Evolutionary conservation across 1,140 invertebrate species (phyloP), one percentile per base, ranked within the genome.

Genomic region (Conopomorpha cramerella): DNA sequence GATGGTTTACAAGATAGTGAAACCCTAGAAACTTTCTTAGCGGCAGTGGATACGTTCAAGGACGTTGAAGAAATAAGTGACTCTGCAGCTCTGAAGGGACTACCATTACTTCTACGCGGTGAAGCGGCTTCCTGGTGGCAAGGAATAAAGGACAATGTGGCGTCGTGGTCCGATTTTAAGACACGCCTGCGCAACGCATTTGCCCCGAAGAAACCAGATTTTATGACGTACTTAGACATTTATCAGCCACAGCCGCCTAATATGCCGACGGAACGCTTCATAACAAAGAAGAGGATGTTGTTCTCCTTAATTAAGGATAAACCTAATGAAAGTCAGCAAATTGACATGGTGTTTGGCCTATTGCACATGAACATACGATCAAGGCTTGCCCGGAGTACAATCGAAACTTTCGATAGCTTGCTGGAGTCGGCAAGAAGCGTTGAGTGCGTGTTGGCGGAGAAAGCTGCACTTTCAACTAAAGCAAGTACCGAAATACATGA

Each of bases 81-180:
- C 29, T 8, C 7, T 6, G 13, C 6, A 6, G 29, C 29, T 13
- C 6, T 30, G 8, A 13, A 7, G 29, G 13, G 7, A 8, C 8
- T 30, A 6, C 29, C 29, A 6, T 13, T 30, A 6, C 8, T 30
- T 12, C 13, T 30, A 12, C 8, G 13, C 6, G 29, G 13, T 30
- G 29, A 30, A 30, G 29, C 29, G 4, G 29, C 29, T 6, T 8
- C 13, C 8, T 30, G 29, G 29, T 30, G 29, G 29, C 29, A 30
- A 30, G 29, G 29, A 8, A 12, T 30, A 13, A 30, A 30, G 12
- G 13, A 30, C 7, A 13, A 7, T 10, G 12, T 13, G 6, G 13
- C 29, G 4, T 8, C 29, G 7, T 30, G 29, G n/a, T n/a, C n/a
- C n/a, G n/a, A n/a, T n/a, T n/a, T n/a, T n/a, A n/a, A n/a, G n/a